Percentiles rank a stretch among this genome's conserved stretches.
Evolutionary conservation across 2,797 vertebrate genomes (phyloP).

Genomic region (Natrix natrix): DNA sequence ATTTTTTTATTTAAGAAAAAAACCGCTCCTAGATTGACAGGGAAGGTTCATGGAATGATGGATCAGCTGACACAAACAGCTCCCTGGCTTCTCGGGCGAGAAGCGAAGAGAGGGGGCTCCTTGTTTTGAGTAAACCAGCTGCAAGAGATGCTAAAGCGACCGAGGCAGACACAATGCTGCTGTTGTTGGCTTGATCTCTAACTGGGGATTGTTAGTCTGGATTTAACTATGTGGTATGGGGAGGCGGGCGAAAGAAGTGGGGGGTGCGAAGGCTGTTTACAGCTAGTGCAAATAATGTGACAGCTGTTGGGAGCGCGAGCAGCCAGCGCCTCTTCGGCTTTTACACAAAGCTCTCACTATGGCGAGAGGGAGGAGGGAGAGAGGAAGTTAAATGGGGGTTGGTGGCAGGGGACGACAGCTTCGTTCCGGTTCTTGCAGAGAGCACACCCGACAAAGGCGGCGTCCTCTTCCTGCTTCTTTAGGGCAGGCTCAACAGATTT

Average conservation of each 20-base stretch:
- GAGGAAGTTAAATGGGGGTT: conserved; percentile 16
- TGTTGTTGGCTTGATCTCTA: conserved; percentile 87
- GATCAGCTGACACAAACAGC: conserved; percentile 49
- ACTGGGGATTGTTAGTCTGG: conserved; percentile 84
- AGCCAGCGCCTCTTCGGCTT: conserved; percentile 68
- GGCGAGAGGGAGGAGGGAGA: conserved; percentile 30
- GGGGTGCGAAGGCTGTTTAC: conserved; percentile 86
- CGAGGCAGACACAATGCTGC: conserved; percentile 85
- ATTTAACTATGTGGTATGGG: conserved; percentile 82
- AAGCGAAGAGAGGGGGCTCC: conserved; percentile 57
- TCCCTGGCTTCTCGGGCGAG: conserved; percentile 50
- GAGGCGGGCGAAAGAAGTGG: conserved; percentile 62
- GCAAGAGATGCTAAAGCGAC: conserved; percentile 81
- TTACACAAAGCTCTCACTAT: conserved; percentile 74
- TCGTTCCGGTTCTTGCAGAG: conserved; percentile 4
- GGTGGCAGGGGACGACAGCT: conserved; percentile 16
- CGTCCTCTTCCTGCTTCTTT: neutral
- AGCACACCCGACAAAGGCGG: neutral
- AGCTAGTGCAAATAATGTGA: conserved; percentile 88
- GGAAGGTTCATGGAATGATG: conserved; percentile 37
- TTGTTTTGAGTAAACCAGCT: conserved; percentile 78
- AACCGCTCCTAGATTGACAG: neutral
- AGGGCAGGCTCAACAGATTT: neutral
- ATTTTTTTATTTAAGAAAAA: neutral
- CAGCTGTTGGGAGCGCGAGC: conserved; percentile 82